These are phyloP conservation scores for Rhingia rostrata DNA, from an alignment of 2,888 invertebrate species.

Conservation along the genomic window DNA sequence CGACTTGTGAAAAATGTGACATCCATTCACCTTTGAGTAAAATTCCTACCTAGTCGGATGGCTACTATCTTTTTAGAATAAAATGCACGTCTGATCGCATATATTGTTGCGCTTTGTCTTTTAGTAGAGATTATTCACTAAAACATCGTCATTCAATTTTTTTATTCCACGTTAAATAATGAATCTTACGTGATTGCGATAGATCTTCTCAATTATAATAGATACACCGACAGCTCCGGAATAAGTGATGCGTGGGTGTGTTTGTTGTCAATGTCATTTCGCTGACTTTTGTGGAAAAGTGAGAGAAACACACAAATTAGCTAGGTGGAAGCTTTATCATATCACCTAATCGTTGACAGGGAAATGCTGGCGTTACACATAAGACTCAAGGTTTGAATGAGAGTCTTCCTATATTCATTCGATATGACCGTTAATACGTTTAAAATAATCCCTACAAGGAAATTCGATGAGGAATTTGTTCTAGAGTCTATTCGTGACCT, in stretches of 20 bases:
- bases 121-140: constrained; percentile 2
- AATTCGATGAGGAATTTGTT: too few relatives aligned
- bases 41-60: background rate
- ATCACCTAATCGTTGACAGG: background rate
- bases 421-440: too few relatives aligned
- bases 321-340: background rate
- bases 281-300: background rate
- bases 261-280: constrained; percentile 42
- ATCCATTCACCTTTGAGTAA: background rate
- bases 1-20: background rate
- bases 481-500: background rate
- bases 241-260: constrained; percentile 39
- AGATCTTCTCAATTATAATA: constrained; percentile 11
- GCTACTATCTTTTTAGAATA: constrained; percentile 10
- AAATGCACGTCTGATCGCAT: constrained; percentile 1
- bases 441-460: background rate
- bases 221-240: constrained; percentile 1
- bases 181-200: constrained; percentile 39
- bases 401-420: too few relatives aligned
- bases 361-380: background rate
- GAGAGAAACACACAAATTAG: background rate
- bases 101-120: background rate
- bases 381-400: background rate
- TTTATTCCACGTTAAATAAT: background rate
- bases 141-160: constrained; percentile 10